These are phyloP conservation scores for Cyrtorhinus lividipennis DNA, from an alignment of 1,140 invertebrate species.

Conservation along the genomic window DNA sequence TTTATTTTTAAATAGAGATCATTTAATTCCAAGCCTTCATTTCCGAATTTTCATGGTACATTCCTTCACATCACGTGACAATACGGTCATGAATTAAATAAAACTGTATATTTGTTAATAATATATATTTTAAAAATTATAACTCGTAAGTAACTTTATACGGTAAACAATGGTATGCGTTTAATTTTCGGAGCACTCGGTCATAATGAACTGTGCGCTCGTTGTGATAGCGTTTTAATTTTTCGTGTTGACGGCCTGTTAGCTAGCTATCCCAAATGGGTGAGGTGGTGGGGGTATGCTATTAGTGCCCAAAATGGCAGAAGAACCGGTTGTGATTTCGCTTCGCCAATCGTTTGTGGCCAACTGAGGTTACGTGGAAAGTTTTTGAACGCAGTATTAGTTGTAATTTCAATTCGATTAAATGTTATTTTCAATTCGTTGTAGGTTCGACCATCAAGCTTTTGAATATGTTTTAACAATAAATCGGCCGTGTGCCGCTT, in stretches of 20 bases:
- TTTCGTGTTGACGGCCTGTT: background rate
- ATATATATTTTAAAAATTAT: conserved; percentile 3
- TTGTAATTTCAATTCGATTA: no score
- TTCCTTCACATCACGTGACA: conserved; percentile 6
- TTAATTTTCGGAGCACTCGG: background rate
- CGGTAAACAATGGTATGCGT: background rate
- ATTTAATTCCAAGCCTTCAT: background rate
- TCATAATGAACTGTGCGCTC: background rate
- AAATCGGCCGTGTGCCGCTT: no score
- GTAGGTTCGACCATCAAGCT: no score
- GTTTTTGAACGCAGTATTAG: no score
- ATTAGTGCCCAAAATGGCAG: no score
- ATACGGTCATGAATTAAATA: background rate
- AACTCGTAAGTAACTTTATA: background rate
- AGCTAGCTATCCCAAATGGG: no score
- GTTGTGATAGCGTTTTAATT: background rate
- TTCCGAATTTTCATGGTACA: background rate
- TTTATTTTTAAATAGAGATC: background rate
- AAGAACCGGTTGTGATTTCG: background rate
- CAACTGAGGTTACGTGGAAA: no score
- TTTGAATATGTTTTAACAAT: no score
- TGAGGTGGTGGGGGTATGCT: background rate
- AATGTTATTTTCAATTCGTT: no score
- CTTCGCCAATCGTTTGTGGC: no score
- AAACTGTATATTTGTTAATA: conserved; percentile 6